Evolutionary conservation across 2,888 invertebrate species (phyloP), one percentile per base, ranked within the genome.

Genomic region (Drosophila birchii): DNA sequence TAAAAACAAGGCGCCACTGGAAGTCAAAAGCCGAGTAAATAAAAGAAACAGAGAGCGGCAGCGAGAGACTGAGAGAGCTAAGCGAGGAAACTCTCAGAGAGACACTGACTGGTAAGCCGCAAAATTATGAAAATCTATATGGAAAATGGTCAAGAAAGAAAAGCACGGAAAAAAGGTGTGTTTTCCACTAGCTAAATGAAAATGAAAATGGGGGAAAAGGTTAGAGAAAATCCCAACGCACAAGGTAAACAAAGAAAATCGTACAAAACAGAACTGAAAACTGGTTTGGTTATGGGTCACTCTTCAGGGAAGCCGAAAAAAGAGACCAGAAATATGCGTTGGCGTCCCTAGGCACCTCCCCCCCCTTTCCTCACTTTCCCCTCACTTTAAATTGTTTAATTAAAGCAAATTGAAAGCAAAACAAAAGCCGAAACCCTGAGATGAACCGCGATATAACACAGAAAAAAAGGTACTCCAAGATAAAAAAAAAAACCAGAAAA

Each of bases 41-140:
- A n/a, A 61, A 18, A 47, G 47, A 47, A 47, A 29, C 16, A 47
- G 26, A 47, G n/a, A 26, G 45, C 16, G 11, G n/a, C 26, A 9
- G 26, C 5, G 26, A 20, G 23, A 39, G 56, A 54, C 26, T 11
- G 18, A 29, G 9, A 39, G 38, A 29, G 29, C 20, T 2, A 7
- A 47, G 7, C 39, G 45, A 34, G 18, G 9, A 5, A 16, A 16
- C 26, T 14, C 55, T 54, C 44, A 39, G 60, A 60, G 72, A 55
- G 57, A 55, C 62, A 29, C 76, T 60, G 72, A 75, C 71, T 66
- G 69, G 75, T 81, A 78, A 75, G 69, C 66, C 68, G 79, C 74
- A 72, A 71, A 79, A 79, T 77, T 76, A 81, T 89, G 82, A 78
- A 82, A 78, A 87, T 79, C 77, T 78, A 83, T 79, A 78, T 81